A percentile compares a stretch with the other conserved stretches of the same genome.
Evolutionary conservation across 2,797 vertebrate species (phyloP).

Genomic region (Orestias chungarensis): DNA sequence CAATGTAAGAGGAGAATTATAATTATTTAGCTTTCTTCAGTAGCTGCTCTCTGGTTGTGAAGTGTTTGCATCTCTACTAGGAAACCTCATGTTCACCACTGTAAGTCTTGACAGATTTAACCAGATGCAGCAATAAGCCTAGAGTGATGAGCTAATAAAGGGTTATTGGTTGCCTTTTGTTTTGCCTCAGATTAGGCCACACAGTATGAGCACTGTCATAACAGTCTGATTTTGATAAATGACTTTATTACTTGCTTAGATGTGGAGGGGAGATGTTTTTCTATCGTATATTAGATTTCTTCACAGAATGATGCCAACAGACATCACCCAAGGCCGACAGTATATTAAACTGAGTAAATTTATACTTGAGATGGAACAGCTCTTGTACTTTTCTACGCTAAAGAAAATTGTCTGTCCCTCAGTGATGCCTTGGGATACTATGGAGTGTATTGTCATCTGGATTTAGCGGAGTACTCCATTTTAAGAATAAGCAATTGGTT

Average conservation of each 20-base stretch:
- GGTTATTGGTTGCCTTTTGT: slow-evolving; percentile 37
- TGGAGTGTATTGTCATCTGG: slow-evolving; percentile 37
- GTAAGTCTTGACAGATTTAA: neutral
- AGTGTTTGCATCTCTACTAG: neutral
- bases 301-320: slow-evolving; percentile 47
- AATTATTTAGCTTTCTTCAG: neutral
- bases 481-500: slow-evolving; percentile 34
- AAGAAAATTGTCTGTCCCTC: slow-evolving; percentile 51
- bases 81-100: neutral
- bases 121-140: slow-evolving; percentile 37
- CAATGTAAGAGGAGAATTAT: neutral
- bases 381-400: slow-evolving; percentile 34
- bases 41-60: neutral
- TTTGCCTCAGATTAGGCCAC: slow-evolving; percentile 26
- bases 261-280: slow-evolving; percentile 61
- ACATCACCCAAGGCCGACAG: slow-evolving; percentile 51
- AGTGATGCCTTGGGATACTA: slow-evolving; percentile 35
- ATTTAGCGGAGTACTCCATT: slow-evolving; percentile 48
- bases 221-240: slow-evolving; percentile 70
- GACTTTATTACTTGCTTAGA: slow-evolving; percentile 66
- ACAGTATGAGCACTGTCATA: slow-evolving; percentile 39
- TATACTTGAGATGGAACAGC: slow-evolving; percentile 25
- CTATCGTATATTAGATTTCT: slow-evolving; percentile 56
- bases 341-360: slow-evolving; percentile 49
- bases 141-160: slow-evolving; percentile 36